These are phyloP conservation scores for Mycalesis mineus DNA, from an alignment of 2,888 invertebrate species.

Conservation along the genomic window DNA sequence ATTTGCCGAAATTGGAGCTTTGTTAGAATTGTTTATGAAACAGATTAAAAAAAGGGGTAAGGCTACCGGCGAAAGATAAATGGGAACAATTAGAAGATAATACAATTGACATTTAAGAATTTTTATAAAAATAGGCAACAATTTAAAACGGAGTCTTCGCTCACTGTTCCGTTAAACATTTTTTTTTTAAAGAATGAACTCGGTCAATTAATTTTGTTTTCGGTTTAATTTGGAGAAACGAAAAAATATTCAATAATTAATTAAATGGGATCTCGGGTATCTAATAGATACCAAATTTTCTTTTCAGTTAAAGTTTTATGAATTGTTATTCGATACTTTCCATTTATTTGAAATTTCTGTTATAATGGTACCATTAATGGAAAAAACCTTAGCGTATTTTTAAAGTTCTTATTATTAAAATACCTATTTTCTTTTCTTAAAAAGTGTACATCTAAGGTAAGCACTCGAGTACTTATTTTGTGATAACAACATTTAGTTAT, in stretches of 20 bases:
- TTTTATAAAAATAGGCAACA: background rate
- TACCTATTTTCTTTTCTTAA: no score
- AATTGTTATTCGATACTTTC: background rate
- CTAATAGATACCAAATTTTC: background rate
- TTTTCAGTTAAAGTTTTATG: background rate
- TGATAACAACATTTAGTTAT: no score
- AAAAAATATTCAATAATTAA: background rate
- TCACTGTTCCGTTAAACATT: background rate
- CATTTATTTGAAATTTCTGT: no score
- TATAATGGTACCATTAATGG: no score
- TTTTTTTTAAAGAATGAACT: background rate
- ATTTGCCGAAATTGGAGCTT: slow-evolving; percentile 22
- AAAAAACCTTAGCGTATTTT: no score
- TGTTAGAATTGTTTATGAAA: slow-evolving; percentile 22
- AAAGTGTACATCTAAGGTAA: no score
- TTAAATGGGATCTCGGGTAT: background rate
- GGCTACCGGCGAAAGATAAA: slow-evolving; percentile 22
- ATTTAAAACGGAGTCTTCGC: background rate
- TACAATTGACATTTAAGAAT: slow-evolving; percentile 8
- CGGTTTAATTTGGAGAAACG: slow-evolving; percentile 1
- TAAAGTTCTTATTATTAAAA: no score
- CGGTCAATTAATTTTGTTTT: background rate
- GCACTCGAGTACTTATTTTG: no score
- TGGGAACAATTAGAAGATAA: slow-evolving; percentile 19
- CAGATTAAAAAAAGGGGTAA: slow-evolving; percentile 24